Base-by-base conservation (phyloP, 2,113 vertebrate species). In the Laticauda colubrina region DNA sequence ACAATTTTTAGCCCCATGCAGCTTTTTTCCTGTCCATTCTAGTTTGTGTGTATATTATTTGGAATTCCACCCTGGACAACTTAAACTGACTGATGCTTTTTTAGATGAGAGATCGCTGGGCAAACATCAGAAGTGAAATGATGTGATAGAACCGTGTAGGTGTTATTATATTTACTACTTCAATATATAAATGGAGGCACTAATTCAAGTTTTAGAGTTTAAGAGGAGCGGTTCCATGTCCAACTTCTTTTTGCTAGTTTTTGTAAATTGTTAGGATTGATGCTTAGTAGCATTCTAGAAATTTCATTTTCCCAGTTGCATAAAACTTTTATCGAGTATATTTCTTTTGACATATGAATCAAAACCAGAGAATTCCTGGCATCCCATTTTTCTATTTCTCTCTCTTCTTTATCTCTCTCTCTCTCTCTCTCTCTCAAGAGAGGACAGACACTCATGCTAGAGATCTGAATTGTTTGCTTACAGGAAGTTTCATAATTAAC, bases 151-250 rank as follows among this genome's bases (percentile, higher is more conserved):
- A 91, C 81, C 87, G 94, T 93, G 51, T 53, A 5, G 89, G 90
- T 81, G 91, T 55, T 59, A 34, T 39, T 43, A 88, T 89, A 95
- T 94, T 95, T 89, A 29, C 15, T 29, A 57, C 94, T 91, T 94
- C 18, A 91, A 69, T 90, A 94, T 91, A 91, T 48, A 96, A 96
- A 96, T 94, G 55, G 64, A 96, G 93, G 56, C 94, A 91, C 64
- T 96, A 95, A 85, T 95, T 95, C 88, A 93, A 90, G n/a, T 20
- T 90, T 97, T 89, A 95, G 93, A 57, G 51, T 89, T 87, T 95
- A 96, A 92, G 91, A 93, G 93, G 95, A 96, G 92, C 29, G 64
- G 88, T 93, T 95, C 96, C 21, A 45, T 94, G 96, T 75, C 64
- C 93, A 90, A 87, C 90, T 88, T 51, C 64, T 95, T 95, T 87